These are phyloP conservation scores for Diadegma fenestrale DNA, from an alignment of 2,888 invertebrate genomes.

Conservation along the genomic window DNA sequence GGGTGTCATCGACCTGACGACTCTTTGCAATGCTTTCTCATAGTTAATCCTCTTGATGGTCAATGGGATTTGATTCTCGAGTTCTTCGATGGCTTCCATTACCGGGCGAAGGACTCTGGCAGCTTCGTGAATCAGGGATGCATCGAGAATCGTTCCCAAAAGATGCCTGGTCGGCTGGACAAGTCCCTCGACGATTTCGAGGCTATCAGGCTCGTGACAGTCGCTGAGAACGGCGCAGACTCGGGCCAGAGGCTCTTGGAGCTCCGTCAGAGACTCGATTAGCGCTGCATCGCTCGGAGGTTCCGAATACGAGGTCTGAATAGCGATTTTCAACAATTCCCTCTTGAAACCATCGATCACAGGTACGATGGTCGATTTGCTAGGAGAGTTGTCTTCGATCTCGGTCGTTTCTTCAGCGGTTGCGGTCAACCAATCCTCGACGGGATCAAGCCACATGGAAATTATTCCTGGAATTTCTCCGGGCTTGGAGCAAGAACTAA, in stretches of 20 bases:
- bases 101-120: conserved; percentile 71
- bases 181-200: conserved; percentile 73
- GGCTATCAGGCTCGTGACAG: conserved; percentile 74
- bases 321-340: conserved; percentile 75
- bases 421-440: conserved; percentile 75
- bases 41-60: conserved; percentile 76
- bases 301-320: conserved; percentile 77
- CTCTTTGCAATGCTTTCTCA: conserved; percentile 75
- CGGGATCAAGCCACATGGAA: conserved; percentile 72
- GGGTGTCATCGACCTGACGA: conserved; percentile 70
- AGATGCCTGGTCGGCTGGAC: conserved; percentile 75
- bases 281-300: conserved; percentile 75
- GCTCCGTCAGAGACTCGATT: conserved; percentile 74
- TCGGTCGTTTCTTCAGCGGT: conserved; percentile 71
- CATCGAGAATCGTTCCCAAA: conserved; percentile 72
- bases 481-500: conserved; percentile 60
- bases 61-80: conserved; percentile 77
- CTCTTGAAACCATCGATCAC: conserved; percentile 74
- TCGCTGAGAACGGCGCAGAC: conserved; percentile 72
- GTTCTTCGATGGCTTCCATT: conserved; percentile 75
- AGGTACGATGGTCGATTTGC: conserved; percentile 69
- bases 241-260: conserved; percentile 74
- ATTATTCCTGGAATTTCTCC: conserved; percentile 68
- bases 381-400: conserved; percentile 61
- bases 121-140: conserved; percentile 69